Conservation (phyloP, 37 sponge, comb jelly and placozoan species). For the Lycopodina hypogea region DNA sequence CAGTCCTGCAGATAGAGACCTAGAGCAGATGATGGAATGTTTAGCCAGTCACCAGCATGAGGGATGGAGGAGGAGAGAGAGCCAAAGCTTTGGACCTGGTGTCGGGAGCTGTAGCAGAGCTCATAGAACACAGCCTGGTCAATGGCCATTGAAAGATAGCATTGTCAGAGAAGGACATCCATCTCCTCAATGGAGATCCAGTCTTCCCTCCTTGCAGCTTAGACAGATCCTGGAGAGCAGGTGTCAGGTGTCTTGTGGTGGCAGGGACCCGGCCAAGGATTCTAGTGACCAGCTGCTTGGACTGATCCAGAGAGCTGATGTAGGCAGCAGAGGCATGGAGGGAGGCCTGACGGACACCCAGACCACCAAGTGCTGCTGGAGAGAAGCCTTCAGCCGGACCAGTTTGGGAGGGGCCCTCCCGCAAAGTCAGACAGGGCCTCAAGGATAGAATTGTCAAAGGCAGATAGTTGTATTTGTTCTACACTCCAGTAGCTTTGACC, state of each 20-base stretch:
- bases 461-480: no score
- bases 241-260: not conserved
- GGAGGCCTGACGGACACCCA: not conserved
- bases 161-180: slow-evolving; percentile 10
- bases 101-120: no score
- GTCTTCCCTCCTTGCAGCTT: no score
- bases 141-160: slow-evolving; percentile 7
- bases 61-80: no score
- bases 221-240: no score
- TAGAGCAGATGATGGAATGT: not conserved
- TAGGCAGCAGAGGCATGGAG: slow-evolving; percentile 17
- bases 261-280: not conserved
- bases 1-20: slow-evolving; percentile 7
- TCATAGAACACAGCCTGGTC: no score
- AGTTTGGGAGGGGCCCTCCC: slow-evolving; percentile 7
- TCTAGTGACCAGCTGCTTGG: no score
- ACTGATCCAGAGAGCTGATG: not conserved
- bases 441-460: not conserved
- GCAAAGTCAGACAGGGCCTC: not conserved
- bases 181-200: slow-evolving; percentile 6
- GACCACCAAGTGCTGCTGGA: no score
- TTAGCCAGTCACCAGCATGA: no score
- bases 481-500: no score
- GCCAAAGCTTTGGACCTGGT: no score
- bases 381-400: slow-evolving; percentile 28